Evolutionary conservation across 2,888 invertebrate genomes (phyloP).

Genomic region (Dolichopus griseipennis): DNA sequence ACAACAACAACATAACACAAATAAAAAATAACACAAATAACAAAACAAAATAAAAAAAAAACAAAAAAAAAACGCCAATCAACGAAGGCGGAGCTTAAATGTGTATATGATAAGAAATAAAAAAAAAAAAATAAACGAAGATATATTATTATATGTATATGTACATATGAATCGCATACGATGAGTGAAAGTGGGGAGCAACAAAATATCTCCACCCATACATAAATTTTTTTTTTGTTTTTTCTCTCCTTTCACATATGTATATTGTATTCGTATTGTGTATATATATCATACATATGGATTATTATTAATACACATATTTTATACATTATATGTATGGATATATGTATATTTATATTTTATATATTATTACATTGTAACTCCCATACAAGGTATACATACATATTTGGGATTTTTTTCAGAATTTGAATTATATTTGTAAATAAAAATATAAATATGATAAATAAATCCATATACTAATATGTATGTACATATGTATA

Average conservation of each 20-base stretch:
- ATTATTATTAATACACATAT: too few species aligned
- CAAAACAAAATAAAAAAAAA: background rate
- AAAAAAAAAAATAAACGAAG: too few species aligned
- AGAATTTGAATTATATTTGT: too few species aligned
- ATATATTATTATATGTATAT: background rate
- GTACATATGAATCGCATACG: background rate
- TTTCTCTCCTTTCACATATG: constrained; percentile 1
- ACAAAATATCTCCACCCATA: background rate
- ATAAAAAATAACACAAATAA: background rate
- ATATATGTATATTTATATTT: too few species aligned
- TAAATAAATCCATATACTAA: too few species aligned
- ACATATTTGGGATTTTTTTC: too few species aligned
- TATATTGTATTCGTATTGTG: background rate
- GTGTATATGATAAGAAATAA: background rate
- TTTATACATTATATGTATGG: too few species aligned
- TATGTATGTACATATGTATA: too few species aligned
- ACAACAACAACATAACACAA: background rate
- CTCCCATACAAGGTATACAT: too few species aligned
- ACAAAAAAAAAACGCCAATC: background rate
- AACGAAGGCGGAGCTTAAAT: constrained; percentile 9
- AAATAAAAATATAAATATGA: too few species aligned
- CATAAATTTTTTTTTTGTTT: background rate
- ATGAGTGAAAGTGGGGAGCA: background rate
- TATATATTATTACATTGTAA: too few species aligned
- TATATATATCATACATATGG: background rate